phyloP scores from a whole-genome alignment of 2,888 invertebrate species.

The Rhyacophila evoluta region DNA sequence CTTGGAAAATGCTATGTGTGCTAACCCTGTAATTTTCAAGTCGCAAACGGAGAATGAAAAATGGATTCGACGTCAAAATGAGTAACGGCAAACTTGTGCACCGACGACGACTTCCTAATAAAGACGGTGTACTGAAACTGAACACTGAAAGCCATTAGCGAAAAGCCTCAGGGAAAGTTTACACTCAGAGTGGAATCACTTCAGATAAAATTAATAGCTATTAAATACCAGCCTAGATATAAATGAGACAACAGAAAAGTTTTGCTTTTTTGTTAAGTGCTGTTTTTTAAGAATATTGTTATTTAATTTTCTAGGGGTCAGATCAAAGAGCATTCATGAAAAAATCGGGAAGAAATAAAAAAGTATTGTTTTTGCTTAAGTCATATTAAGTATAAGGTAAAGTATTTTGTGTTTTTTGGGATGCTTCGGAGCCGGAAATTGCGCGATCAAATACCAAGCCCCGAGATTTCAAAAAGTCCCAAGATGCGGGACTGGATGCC shows the following conservation, averaged over 20 bases:
- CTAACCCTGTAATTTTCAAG: not conserved
- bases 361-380: too few relatives aligned
- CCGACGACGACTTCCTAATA: not conserved
- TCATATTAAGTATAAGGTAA: too few relatives aligned
- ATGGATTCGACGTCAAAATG: not conserved
- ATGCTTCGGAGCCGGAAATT: too few relatives aligned
- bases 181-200: not conserved
- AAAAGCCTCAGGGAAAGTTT: not conserved
- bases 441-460: too few relatives aligned
- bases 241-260: slow-evolving; percentile 7
- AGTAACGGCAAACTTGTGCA: slow-evolving; percentile 3
- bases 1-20: too few relatives aligned
- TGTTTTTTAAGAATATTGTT: too few relatives aligned
- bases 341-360: too few relatives aligned
- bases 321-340: too few relatives aligned
- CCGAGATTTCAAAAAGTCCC: too few relatives aligned
- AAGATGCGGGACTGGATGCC: too few relatives aligned
- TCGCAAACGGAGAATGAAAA: not conserved
- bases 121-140: not conserved
- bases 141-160: not conserved
- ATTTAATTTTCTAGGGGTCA: too few relatives aligned
- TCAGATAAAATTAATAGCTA: not conserved
- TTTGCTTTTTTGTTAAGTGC: not conserved
- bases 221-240: not conserved
- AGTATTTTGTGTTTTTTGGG: too few relatives aligned